Evolutionary conservation across 2,113 vertebrate genomes (phyloP), one percentile per base, ranked within the genome.

Genomic region (Caracal caracal): DNA sequence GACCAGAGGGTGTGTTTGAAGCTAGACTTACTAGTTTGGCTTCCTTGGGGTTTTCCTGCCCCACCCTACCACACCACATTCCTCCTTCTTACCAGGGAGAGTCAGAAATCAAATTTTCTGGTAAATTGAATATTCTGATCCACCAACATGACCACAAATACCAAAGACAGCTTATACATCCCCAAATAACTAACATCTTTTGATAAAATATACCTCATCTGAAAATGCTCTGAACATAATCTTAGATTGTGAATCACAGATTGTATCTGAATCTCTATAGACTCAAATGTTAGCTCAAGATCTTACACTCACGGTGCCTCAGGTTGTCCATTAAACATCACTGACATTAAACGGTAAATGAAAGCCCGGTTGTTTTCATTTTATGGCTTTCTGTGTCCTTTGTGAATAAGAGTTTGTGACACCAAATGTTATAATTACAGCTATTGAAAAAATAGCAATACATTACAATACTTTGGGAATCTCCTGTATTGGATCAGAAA

Each of bases 51-150:
- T 56, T 49, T 70, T 2, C 13, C 24, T 4, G 1, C 33, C 17
- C 1, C 8, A 0, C 5, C 49, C 12, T 22, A 19, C 6, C 49
- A 26, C 3, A 2, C 16, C 20, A 5, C 35, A 76, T 86, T 63
- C 53, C 79, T 71, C 51, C 28, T 93, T 22, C 22, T 17, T n/a
- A 30, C 8, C 20, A 19, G 37, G 33, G 59, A 79, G 6, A 59
- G 40, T 79, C 68, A 63, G 80, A 75, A 95, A 79, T 35, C 13
- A 47, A 87, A 47, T 89, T 81, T 94, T 94, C 81, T 87, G 47
- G 3, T 86, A 71, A 89, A 81, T 6, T 66, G 47, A 51, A 43
- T 94, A 71, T 84, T 88, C 51, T 61, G 79, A 95, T 63, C 65
- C 59, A 59, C 33, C 28, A 26, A 22, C 75, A 78, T 68, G 84